Evolutionary conservation across 2,888 invertebrate species (phyloP).

Genomic region (Xestia sexstrigata): DNA sequence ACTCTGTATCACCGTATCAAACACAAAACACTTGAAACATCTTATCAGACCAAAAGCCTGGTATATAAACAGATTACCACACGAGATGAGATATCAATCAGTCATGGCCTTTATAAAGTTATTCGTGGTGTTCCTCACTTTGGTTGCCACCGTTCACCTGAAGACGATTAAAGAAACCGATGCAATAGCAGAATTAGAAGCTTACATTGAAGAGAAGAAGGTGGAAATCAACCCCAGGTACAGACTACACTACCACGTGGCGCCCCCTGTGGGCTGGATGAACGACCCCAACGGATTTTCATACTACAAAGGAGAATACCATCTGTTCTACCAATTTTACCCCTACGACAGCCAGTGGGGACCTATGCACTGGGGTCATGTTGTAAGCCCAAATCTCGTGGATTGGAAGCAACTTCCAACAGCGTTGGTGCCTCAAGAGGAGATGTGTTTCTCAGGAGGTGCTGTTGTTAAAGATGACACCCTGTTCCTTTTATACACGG

Average conservation of each 20-base stretch:
- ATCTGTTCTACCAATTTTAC: conserved; percentile 89
- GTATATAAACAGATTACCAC: conserved; percentile 10
- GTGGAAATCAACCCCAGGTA: conserved; percentile 70
- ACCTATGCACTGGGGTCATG: conserved; percentile 91
- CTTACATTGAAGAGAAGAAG: conserved; percentile 75
- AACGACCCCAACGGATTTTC: conserved; percentile 91
- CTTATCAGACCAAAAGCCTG: conserved; percentile 6
- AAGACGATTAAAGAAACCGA: conserved; percentile 66
- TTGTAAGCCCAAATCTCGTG: conserved; percentile 84
- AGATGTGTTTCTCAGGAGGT: conserved; percentile 87
- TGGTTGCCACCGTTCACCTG: conserved; percentile 65
- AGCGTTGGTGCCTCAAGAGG: conserved; percentile 86
- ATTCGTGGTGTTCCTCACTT: conserved; percentile 59
- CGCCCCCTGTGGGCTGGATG: conserved; percentile 89
- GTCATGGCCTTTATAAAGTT: conserved; percentile 1
- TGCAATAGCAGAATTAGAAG: conserved; percentile 68
- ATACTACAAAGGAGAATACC: conserved; percentile 87
- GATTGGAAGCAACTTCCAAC: conserved; percentile 87
- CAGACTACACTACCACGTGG: conserved; percentile 82
- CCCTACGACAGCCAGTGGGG: conserved; percentile 87
- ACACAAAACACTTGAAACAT: conserved; percentile 8
- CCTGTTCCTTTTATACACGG: conserved; percentile 84
- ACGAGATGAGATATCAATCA: conserved; percentile 7
- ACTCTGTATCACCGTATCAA: conserved; percentile 5
- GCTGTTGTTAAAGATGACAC: conserved; percentile 81